Percentiles rank a stretch among this genome's conserved stretches.
Conservation (phyloP, 2,797 vertebrate genomes). For the Morelia viridis region DNA sequence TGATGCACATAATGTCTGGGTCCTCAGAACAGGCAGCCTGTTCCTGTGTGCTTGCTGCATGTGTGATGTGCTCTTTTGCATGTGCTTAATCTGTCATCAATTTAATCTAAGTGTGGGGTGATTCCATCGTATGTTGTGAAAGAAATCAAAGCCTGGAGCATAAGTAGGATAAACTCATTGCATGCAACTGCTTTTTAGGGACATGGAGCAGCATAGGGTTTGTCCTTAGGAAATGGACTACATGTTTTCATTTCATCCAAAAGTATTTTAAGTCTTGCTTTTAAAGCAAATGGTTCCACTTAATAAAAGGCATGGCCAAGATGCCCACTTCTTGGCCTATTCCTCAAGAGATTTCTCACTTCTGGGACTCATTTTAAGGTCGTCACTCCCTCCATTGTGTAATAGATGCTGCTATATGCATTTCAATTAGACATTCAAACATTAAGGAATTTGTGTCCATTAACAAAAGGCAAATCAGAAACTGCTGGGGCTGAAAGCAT, state of each 20-base stretch:
- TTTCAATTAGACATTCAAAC: constrained; percentile 48
- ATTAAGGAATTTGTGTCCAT: constrained; percentile 35
- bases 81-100: neutral
- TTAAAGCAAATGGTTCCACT: constrained; percentile 30
- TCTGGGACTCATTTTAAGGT: constrained; percentile 38
- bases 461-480: constrained; percentile 53
- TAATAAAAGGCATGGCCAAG: neutral
- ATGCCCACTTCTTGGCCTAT: neutral
- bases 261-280: constrained; percentile 14
- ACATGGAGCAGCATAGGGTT: neutral
- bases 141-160: neutral
- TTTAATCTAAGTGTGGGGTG: constrained; percentile 3
- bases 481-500: neutral
- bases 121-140: constrained; percentile 14
- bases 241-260: constrained; percentile 28
- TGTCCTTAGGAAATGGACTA: neutral
- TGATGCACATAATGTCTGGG: neutral
- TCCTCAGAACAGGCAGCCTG: fast-evolving
- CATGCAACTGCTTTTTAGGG: neutral
- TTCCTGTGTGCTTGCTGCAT: neutral
- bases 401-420: neutral
- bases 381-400: constrained; percentile 17
- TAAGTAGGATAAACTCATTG: neutral
- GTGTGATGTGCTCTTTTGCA: fast-evolving
- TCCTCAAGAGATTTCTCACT: constrained; percentile 9